Evolutionary conservation across 2,113 vertebrate species (phyloP).

Genomic region (human (Homo sapiens)): DNA sequence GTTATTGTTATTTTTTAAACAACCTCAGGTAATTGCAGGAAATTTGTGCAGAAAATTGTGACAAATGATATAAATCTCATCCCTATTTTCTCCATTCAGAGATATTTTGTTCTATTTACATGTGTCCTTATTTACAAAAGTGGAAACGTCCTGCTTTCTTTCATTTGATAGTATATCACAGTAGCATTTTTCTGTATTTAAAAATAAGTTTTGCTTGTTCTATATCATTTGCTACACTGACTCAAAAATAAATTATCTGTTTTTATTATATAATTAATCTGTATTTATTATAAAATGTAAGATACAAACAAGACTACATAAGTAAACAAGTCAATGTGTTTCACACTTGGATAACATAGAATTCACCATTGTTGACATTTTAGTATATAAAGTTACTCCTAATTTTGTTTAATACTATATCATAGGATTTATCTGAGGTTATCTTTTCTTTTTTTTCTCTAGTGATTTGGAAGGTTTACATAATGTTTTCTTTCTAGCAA

Average conservation of each 20-base stretch:
- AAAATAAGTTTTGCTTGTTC: constrained; percentile 20
- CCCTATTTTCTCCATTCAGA: background rate
- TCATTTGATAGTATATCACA: background rate
- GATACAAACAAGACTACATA: background rate
- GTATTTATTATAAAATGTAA: background rate
- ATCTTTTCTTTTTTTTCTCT: background rate
- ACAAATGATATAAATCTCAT: constrained; percentile 15
- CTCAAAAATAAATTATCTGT: background rate
- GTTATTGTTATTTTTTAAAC: background rate
- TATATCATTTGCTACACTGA: background rate
- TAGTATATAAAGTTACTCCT: background rate
- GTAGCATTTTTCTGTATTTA: background rate
- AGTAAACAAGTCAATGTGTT: background rate
- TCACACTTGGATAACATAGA: background rate
- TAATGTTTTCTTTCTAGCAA: background rate
- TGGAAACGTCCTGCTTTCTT: background rate
- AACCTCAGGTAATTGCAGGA: background rate
- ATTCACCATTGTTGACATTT: background rate
- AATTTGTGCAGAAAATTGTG: background rate
- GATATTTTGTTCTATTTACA: background rate
- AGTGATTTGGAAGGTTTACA: background rate
- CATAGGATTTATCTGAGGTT: background rate
- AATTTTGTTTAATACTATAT: constrained; percentile 14
- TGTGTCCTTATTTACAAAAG: background rate
- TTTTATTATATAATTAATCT: background rate